Conservation (phyloP, 2,113 vertebrate genomes). For the Nettapus auritus region DNA sequence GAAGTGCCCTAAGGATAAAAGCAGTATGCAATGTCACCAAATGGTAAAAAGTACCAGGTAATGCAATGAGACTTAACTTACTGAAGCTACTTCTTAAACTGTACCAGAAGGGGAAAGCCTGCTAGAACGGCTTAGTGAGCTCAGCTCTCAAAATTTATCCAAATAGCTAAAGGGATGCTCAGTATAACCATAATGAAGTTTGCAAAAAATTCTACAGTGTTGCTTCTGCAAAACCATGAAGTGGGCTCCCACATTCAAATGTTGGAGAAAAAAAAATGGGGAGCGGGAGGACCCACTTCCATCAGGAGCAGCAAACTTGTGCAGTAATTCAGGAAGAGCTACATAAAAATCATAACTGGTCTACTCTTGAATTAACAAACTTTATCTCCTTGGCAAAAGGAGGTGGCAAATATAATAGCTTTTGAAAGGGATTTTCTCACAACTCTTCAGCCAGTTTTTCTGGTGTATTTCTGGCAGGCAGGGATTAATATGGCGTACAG, state of each 20-base stretch:
- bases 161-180: not conserved
- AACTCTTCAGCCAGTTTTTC: not conserved
- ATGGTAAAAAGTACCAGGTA: not conserved
- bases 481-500: not conserved
- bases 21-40: not conserved
- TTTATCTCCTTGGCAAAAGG: not conserved
- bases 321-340: not conserved
- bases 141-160: not conserved
- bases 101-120: not conserved
- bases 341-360: not conserved
- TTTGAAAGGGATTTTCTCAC: not conserved
- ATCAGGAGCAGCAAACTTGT: not conserved
- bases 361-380: not conserved
- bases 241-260: not conserved
- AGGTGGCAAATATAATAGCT: not conserved
- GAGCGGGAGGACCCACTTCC: not conserved
- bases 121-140: not conserved
- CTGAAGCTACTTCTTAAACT: not conserved
- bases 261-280: not conserved
- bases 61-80: not conserved
- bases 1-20: not conserved
- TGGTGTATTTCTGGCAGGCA: not conserved
- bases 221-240: not conserved
- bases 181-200: not conserved
- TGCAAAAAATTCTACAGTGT: not conserved